These are phyloP conservation scores for Microtus oregoni DNA, from an alignment of 2,113 vertebrate species.

Conservation along the genomic window DNA sequence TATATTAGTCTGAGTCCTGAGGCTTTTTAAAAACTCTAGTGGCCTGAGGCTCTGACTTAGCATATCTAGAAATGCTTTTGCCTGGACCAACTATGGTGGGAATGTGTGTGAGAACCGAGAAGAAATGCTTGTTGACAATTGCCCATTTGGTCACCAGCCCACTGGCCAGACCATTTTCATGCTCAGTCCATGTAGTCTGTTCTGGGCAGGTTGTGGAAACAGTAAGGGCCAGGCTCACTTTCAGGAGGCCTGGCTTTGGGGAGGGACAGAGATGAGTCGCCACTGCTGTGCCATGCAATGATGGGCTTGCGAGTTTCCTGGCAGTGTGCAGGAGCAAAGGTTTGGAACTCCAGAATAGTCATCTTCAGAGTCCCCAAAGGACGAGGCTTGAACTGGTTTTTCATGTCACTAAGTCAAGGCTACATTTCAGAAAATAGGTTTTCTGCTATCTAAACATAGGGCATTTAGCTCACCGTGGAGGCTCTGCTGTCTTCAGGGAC, in stretches of 20 bases:
- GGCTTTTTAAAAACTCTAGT: neutral
- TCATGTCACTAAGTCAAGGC: neutral
- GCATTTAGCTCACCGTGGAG: neutral
- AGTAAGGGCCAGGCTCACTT: neutral
- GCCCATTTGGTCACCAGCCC: neutral
- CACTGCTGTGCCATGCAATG: neutral
- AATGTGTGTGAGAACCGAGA: neutral
- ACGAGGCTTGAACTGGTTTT: neutral
- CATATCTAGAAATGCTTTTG: neutral
- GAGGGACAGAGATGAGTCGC: neutral
- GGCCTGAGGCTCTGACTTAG: neutral
- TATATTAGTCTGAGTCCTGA: neutral
- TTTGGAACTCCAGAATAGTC: neutral
- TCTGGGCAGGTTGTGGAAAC: neutral
- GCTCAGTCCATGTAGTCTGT: accelerated
- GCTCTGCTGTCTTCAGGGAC: neutral
- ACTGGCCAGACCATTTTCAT: neutral
- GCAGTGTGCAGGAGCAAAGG: neutral
- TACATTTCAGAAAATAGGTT: neutral
- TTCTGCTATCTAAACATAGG: neutral
- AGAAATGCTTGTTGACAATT: neutral
- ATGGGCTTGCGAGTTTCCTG: neutral
- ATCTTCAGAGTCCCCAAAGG: neutral
- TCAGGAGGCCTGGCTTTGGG: neutral
- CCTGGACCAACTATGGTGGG: neutral